phyloP scores from a whole-genome alignment of 2,113 vertebrate genomes.

The Campylorhamphus procurvoides region DNA sequence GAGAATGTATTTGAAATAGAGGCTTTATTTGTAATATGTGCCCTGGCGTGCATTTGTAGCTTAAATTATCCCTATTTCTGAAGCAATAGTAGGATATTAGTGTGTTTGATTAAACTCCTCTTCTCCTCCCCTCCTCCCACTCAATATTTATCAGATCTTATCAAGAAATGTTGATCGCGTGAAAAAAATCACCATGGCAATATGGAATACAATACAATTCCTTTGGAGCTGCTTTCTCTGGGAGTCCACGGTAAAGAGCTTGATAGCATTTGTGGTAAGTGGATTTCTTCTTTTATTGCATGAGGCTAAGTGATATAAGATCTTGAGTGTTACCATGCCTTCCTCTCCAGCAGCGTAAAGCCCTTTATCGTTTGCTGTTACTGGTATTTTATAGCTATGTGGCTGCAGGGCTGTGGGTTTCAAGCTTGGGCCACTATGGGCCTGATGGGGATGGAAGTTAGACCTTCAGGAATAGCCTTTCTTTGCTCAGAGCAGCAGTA shows the following conservation, averaged over 20 bases:
- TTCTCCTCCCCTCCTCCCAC: constrained; percentile 40
- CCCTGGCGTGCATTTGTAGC: background rate
- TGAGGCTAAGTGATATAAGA: background rate
- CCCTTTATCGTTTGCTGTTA: background rate
- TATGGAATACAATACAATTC: constrained; percentile 93
- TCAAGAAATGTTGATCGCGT: constrained; percentile 93
- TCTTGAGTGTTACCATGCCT: background rate
- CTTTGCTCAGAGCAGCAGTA: fast-evolving
- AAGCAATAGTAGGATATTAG: constrained; percentile 39
- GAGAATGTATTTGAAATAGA: background rate
- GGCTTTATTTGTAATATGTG: constrained; percentile 36
- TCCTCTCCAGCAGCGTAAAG: fast-evolving
- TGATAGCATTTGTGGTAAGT: constrained; percentile 94
- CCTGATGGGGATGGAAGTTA: background rate
- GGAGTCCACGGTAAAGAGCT: constrained; percentile 89
- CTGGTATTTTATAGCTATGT: background rate
- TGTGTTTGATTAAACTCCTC: constrained; percentile 32
- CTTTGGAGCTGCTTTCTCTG: constrained; percentile 98
- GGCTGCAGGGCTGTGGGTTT: background rate
- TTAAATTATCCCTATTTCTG: constrained; percentile 35
- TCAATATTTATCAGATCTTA: constrained; percentile 84
- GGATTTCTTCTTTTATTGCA: constrained; percentile 20
- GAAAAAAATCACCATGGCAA: constrained; percentile 90
- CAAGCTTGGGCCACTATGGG: background rate
- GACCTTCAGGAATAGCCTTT: background rate